Base-by-base conservation (phyloP, 35 echinoderm and acorn worm species). In the Ophiothrix spiculata region DNA sequence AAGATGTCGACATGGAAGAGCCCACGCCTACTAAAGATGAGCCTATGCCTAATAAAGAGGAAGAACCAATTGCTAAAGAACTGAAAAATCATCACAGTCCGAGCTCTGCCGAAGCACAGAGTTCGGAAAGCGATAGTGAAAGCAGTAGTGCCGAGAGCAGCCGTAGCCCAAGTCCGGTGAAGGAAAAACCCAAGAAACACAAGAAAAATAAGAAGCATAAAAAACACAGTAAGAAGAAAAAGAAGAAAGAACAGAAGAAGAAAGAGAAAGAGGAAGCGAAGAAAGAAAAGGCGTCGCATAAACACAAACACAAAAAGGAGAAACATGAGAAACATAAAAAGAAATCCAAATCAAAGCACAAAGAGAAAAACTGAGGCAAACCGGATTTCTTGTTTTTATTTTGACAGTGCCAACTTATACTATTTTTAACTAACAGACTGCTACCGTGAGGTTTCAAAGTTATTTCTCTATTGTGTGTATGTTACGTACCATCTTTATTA, bases 301-400 rank as follows among this genome's bases (percentile, higher is more conserved):
- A 85, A 31, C 93, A 95, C 79, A 95, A 95, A 81, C 93, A 95
- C 76, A 95, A 95, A 40, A 95, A 95, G 56, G 64, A 84, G n/a
- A n/a, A n/a, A n/a, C n/a, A n/a, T n/a, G n/a, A n/a, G n/a, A n/a
- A n/a, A n/a, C n/a, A n/a, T 21, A 95, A 95, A 37, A 95, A 91
- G 86, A 84, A 84, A n/a, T 69, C 60, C 3, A 69, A 69, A n/a
- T 25, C 60, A 69, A 69, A 69, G 29, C 60, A 69, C 25, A 69
- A 69, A n/a, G 60, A 69, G 60, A 69, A 69, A n/a, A 28, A 6
- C 8, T 69, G 29, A 69, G 42, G n/a, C n/a, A n/a, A n/a, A n/a
- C n/a, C n/a, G n/a, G n/a, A n/a, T n/a, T n/a, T n/a, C n/a, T n/a
- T n/a, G n/a, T n/a, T n/a, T n/a, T n/a, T n/a, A n/a, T n/a, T n/a